These are phyloP conservation scores for Protomyctophum bolini DNA, from an alignment of 2,113 vertebrate genomes.

Conservation along the genomic window DNA sequence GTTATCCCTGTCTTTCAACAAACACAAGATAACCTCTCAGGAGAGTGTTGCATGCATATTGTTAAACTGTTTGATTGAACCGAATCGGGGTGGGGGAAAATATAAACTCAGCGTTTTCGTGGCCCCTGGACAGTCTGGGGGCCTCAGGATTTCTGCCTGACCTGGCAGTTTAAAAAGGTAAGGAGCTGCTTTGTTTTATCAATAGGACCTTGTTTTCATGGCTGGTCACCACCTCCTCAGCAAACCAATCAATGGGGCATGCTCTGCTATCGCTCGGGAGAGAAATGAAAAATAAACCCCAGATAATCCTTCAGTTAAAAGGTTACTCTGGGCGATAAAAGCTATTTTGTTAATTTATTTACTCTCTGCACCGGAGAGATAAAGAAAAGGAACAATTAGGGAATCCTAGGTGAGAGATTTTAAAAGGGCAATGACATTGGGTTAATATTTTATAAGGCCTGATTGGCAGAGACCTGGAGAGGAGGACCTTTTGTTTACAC, in stretches of 20 bases:
- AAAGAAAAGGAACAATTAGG: constrained; percentile 99
- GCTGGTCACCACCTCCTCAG: constrained; percentile 96
- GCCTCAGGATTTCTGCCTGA: constrained; percentile 69
- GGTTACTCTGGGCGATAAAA: constrained; percentile 99
- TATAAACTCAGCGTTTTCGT: constrained; percentile 53
- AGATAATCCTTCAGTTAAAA: constrained; percentile 99
- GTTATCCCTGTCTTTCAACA: constrained; percentile 54
- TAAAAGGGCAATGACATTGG: constrained; percentile 97
- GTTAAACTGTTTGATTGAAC: constrained; percentile 67
- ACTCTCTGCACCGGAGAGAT: constrained; percentile 98
- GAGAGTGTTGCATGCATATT: constrained; percentile 57
- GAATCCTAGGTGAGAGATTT: constrained; percentile 98
- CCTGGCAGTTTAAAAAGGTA: constrained; percentile 69
- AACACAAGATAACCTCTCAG: constrained; percentile 70
- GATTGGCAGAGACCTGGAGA: constrained; percentile 85
- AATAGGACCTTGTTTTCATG: constrained; percentile 94
- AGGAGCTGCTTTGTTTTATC: constrained; percentile 84
- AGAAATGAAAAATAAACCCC: constrained; percentile 99
- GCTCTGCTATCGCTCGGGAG: constrained; percentile 93
- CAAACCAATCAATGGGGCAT: constrained; percentile 99
- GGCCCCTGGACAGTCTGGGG: constrained; percentile 48
- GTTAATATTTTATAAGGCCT: constrained; percentile 97
- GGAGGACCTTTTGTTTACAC: constrained; percentile 81
- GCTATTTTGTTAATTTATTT: constrained; percentile 99
- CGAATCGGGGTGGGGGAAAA: constrained; percentile 44